These are phyloP conservation scores for Sinotaia quadrata DNA, from an alignment of 2,888 invertebrate genomes.

Conservation along the genomic window DNA sequence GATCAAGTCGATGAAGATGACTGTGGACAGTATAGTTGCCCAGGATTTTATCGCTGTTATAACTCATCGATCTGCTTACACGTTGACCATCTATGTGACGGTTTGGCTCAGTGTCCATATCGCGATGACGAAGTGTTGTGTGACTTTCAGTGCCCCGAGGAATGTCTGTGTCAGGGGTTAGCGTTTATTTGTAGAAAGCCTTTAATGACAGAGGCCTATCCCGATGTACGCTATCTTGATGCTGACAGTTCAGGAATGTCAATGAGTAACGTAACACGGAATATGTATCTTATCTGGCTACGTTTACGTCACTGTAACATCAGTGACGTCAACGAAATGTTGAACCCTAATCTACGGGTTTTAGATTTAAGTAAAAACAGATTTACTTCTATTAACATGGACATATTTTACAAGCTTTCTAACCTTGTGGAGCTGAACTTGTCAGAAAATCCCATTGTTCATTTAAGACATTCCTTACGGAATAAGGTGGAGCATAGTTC, in stretches of 20 bases:
- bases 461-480: background rate
- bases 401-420: background rate
- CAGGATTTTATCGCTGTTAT: slow-evolving; percentile 7
- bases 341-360: background rate
- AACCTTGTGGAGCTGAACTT: background rate
- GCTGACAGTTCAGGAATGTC: background rate
- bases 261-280: background rate
- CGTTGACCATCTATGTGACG: slow-evolving; percentile 1
- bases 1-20: background rate
- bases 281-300: background rate
- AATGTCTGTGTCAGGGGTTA: slow-evolving; percentile 4
- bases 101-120: slow-evolving; percentile 2
- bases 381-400: background rate
- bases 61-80: background rate
- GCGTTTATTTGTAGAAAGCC: too few relatives aligned
- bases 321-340: background rate
- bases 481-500: background rate
- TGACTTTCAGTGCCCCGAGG: background rate
- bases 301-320: background rate
- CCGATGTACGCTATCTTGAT: too few relatives aligned
- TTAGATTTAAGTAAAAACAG: slow-evolving; percentile 1
- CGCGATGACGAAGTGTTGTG: slow-evolving; percentile 7
- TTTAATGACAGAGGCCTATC: too few relatives aligned
- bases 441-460: background rate
- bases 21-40: slow-evolving; percentile 2